Evolutionary conservation across 1,140 invertebrate genomes (phyloP).

Genomic region (Palaemon carinicauda): DNA sequence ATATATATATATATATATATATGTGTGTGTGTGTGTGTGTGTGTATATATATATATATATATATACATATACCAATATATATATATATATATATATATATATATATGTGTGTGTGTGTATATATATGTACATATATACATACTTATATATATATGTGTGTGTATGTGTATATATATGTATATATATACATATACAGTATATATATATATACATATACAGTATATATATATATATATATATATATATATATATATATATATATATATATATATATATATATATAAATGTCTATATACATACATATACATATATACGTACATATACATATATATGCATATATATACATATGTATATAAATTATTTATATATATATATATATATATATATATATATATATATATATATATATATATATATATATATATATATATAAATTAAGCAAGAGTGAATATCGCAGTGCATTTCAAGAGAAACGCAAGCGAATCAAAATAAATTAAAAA

Average conservation of each 20-base stretch:
- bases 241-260: neutral
- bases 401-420: too few relatives aligned
- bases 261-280: too few relatives aligned
- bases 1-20: neutral
- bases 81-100: too few relatives aligned
- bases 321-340: slow-evolving; percentile 4
- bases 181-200: neutral
- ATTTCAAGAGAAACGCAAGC: too few relatives aligned
- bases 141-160: neutral
- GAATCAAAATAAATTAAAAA: too few relatives aligned
- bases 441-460: too few relatives aligned
- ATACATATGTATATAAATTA: neutral
- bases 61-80: too few relatives aligned
- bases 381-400: neutral
- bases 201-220: neutral
- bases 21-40: neutral
- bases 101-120: neutral
- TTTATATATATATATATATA: neutral
- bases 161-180: slow-evolving; percentile 7
- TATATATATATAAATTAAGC: too few relatives aligned
- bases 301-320: neutral
- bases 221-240: too few relatives aligned
- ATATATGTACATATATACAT: neutral
- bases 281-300: neutral
- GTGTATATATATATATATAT: too few relatives aligned